Conservation (phyloP, 2,888 invertebrate species). For the Acleris emargana region DNA sequence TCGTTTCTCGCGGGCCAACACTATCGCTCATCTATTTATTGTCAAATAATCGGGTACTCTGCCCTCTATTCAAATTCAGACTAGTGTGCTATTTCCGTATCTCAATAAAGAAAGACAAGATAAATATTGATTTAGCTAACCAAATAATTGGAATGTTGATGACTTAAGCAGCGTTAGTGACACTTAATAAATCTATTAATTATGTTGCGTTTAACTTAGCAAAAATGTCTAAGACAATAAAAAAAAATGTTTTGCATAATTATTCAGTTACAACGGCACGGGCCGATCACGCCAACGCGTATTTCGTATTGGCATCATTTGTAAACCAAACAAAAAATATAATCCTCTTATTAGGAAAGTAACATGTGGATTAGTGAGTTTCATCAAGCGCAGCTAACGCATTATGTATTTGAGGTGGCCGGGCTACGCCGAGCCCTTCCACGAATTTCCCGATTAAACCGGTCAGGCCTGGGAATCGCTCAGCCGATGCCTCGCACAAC, state of each 20-base stretch:
- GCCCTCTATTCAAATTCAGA: conserved; percentile 47
- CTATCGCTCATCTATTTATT: conserved; percentile 69
- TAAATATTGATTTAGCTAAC: conserved; percentile 4
- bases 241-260: conserved; percentile 31
- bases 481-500: conserved; percentile 52
- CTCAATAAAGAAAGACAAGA: conserved; percentile 12
- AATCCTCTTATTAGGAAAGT: not conserved
- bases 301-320: conserved; percentile 9
- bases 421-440: conserved; percentile 57
- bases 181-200: conserved; percentile 6
- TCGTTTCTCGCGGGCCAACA: conserved; percentile 56
- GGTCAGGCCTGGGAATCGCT: conserved; percentile 59
- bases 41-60: conserved; percentile 66
- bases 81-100: conserved; percentile 41
- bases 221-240: conserved; percentile 27
- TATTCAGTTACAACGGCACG: conserved; percentile 23
- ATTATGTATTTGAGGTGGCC: conserved; percentile 36
- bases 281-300: conserved; percentile 14
- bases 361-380: conserved; percentile 1
- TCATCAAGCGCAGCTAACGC: conserved; percentile 15
- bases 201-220: conserved; percentile 16
- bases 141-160: conserved; percentile 8
- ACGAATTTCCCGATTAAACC: conserved; percentile 73
- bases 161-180: conserved; percentile 10
- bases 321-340: conserved; percentile 8